These are phyloP conservation scores for Marmota monax DNA, from an alignment of 2,113 vertebrate species.

Conservation along the genomic window DNA sequence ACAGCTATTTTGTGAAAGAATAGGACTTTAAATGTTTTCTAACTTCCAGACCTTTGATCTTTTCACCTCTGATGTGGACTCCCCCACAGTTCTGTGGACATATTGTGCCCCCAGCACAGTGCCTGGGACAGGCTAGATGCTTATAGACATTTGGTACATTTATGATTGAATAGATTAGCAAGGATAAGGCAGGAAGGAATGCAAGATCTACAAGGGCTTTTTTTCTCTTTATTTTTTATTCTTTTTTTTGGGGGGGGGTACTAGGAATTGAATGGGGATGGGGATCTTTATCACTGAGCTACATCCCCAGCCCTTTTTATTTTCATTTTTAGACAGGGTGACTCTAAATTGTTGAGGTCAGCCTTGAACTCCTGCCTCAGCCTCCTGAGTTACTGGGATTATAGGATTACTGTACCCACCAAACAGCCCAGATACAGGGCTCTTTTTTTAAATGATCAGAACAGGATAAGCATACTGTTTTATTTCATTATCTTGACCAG, in stretches of 20 bases:
- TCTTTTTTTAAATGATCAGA: slow-evolving; percentile 8
- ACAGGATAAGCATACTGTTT: not conserved
- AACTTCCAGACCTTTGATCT: slow-evolving; percentile 33
- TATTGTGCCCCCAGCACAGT: not conserved
- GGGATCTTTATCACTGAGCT: too few relatives aligned
- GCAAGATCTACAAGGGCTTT: not conserved
- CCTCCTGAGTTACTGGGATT: not conserved
- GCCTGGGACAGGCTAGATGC: not conserved
- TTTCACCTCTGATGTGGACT: not conserved
- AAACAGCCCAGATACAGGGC: not conserved
- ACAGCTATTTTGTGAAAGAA: slow-evolving; percentile 48
- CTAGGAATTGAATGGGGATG: too few relatives aligned
- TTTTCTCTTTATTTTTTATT: not conserved
- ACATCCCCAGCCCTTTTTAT: too few relatives aligned
- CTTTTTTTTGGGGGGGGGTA: not conserved
- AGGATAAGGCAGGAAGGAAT: not conserved
- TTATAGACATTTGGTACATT: slow-evolving; percentile 12
- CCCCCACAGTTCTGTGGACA: not conserved
- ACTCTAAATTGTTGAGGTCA: not conserved
- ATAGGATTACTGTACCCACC: not conserved
- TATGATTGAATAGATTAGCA: slow-evolving; percentile 39
- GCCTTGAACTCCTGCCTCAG: not conserved
- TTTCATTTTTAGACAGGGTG: not conserved
- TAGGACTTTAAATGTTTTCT: slow-evolving; percentile 51
- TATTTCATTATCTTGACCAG: slow-evolving; percentile 40